Percentiles rank a stretch among this genome's conserved stretches.
Evolutionary conservation across 2,888 invertebrate genomes (phyloP).

Genomic region (Sinohyriopsis cumingii): DNA sequence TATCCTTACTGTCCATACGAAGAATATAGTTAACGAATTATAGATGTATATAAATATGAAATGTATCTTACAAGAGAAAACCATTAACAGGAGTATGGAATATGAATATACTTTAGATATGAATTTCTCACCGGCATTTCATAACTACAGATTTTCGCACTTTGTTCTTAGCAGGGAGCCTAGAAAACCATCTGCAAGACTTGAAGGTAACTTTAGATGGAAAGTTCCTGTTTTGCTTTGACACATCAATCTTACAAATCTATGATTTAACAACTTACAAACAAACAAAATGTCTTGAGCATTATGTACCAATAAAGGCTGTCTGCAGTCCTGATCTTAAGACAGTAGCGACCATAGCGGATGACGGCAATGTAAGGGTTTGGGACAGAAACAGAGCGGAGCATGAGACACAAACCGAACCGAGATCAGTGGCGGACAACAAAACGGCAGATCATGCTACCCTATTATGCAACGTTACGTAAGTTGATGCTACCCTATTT

Average conservation of each 20-base stretch:
- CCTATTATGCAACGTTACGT: too few species aligned
- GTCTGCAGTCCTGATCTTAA: constrained; percentile 14
- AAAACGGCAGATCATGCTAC: too few species aligned
- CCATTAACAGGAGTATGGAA: too few species aligned
- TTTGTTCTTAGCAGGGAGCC: constrained; percentile 19
- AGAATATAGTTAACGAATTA: too few species aligned
- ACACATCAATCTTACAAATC: constrained; percentile 22
- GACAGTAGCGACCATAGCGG: constrained; percentile 19
- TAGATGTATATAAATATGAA: too few species aligned
- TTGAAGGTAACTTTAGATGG: constrained; percentile 26
- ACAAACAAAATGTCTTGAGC: constrained; percentile 23
- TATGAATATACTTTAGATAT: too few species aligned
- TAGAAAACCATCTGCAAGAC: constrained; percentile 28
- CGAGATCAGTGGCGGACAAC: too few species aligned
- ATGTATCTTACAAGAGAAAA: too few species aligned
- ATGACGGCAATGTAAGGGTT: constrained; percentile 29
- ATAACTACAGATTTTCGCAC: too few species aligned
- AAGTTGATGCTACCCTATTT: too few species aligned
- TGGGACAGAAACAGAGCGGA: constrained; percentile 26
- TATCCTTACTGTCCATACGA: too few species aligned
- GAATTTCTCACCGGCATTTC: too few species aligned
- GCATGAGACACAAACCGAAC: neutral
- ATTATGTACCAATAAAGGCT: constrained; percentile 13
- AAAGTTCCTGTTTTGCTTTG: constrained; percentile 37
- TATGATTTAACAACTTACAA: constrained; percentile 28